phyloP scores from a whole-genome alignment of 2,113 vertebrate species.

The Tetrax tetrax region DNA sequence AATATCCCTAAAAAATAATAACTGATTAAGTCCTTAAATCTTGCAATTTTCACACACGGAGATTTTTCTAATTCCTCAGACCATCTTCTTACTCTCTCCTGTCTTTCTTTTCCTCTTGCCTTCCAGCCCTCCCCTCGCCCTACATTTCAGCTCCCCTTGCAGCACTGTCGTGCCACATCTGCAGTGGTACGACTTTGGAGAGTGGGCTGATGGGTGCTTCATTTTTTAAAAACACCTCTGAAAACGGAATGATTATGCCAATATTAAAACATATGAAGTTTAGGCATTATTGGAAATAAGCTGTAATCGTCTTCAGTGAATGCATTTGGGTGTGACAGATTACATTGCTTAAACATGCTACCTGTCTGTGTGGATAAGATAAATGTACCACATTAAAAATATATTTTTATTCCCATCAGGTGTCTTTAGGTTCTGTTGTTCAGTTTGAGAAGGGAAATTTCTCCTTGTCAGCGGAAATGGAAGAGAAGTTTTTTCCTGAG shows the following conservation, averaged over 20 bases:
- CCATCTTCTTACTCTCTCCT: neutral
- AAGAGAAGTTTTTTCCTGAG: constrained; percentile 81
- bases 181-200: neutral
- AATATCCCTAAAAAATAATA: neutral
- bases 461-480: constrained; percentile 78
- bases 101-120: neutral
- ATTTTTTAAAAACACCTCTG: neutral
- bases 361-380: neutral
- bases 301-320: neutral
- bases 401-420: constrained; percentile 75
- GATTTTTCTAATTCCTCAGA: neutral
- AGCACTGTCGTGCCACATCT: neutral
- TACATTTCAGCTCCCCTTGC: neutral
- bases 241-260: neutral
- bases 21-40: neutral
- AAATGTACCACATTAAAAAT: neutral
- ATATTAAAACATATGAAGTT: neutral
- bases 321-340: neutral
- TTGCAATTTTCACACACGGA: neutral
- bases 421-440: constrained; percentile 85
- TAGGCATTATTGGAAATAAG: neutral
- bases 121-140: neutral
- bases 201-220: neutral
- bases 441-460: constrained; percentile 83
- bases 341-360: neutral